These are phyloP conservation scores for Aleadryas rufinucha DNA, from an alignment of 2,113 vertebrate genomes.

Conservation along the genomic window DNA sequence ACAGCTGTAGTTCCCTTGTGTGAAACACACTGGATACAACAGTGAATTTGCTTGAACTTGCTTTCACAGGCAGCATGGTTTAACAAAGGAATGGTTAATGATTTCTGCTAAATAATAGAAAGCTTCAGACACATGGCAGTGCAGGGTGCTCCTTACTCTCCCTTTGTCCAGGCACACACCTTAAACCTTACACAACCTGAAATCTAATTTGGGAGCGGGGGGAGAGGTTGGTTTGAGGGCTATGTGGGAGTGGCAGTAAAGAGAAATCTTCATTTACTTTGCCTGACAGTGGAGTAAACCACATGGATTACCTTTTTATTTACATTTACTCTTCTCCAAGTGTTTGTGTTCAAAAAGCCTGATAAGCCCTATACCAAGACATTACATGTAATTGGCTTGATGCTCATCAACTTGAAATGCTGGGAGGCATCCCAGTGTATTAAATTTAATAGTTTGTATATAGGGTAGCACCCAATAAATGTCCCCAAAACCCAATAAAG, in stretches of 20 bases:
- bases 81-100: constrained; percentile 45
- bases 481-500: not conserved
- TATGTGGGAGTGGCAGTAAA: not conserved
- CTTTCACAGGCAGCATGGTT: not conserved
- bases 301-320: not conserved
- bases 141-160: not conserved
- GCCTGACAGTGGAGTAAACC: not conserved
- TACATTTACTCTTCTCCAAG: not conserved
- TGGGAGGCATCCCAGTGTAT: not conserved
- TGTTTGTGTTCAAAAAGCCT: not conserved
- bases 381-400: not conserved
- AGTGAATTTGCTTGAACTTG: not conserved
- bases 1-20: constrained; percentile 3
- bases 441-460: not conserved
- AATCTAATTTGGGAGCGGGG: not conserved
- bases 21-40: not conserved
- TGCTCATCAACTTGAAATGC: not conserved
- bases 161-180: not conserved
- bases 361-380: not conserved
- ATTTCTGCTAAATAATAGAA: constrained; percentile 45
- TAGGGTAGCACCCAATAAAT: not conserved
- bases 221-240: not conserved
- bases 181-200: not conserved
- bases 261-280: not conserved
- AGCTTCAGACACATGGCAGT: not conserved